Evolutionary conservation across 2,797 vertebrate species (phyloP), one percentile per base, ranked within the genome.

Genomic region (Diplodus puntazzo): DNA sequence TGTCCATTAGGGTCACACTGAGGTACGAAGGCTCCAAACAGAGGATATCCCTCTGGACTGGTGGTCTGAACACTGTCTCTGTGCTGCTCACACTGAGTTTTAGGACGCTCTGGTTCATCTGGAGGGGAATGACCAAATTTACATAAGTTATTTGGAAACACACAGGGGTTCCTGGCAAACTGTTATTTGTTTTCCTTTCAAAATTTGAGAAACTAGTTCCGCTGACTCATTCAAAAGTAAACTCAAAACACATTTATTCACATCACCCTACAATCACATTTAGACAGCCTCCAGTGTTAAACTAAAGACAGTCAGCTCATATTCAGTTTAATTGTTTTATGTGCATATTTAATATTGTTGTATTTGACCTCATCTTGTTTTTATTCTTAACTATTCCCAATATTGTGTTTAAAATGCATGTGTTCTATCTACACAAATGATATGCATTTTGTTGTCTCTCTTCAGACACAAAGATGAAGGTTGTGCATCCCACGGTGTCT

Each of bases 1-100:
- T 89, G 85, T 9, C 97, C 95, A 6, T 83, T 42, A 11, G 84
- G 84, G 6, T 95, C 93, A 74, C 95, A 95, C 68, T 93, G 89
- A 2, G 93, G 93, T 1, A 93, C 71, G 23, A 83, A 94, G 27
- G 23, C 90, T 79, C 91, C 93, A 3, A 42, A 0, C 0, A 73
- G 1, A 39, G 78, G 76, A 11, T 53, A 45, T 0, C 87, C 89
- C 21, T 80, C 87, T 12, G 67, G 63, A 58, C 75, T 53, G 50
- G 62, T 74, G 11, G 75, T 73, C 62, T 85, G 87, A 0, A 88
- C 57, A 0, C 87, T 63, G 73, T 93, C 89, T 73, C 91, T 90
- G 77, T 94, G 92, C 9, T 89, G 89, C 79, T 95, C 91, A 82
- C 94, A 95, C 12, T 85, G 86, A 46, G 92, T 93, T 81, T 89